Evolutionary conservation across 2,888 invertebrate species (phyloP).

Genomic region (Hydrotaea diabolus): DNA sequence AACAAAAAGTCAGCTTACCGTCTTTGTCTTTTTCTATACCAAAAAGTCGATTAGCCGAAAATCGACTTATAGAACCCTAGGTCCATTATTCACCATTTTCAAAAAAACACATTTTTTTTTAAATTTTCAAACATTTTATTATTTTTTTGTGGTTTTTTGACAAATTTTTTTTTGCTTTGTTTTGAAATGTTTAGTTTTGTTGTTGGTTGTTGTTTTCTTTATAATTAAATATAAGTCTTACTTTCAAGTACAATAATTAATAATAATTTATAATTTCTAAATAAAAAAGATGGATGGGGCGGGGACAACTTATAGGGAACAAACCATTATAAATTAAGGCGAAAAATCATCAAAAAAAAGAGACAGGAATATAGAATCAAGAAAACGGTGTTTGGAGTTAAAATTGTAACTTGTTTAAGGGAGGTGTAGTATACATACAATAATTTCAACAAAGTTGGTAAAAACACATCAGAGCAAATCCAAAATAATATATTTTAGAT

Average conservation of each 20-base stretch:
- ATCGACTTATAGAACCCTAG: too few relatives aligned
- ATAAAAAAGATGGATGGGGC: slow-evolving; percentile 41
- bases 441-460: neutral
- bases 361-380: slow-evolving; percentile 15
- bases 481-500: neutral
- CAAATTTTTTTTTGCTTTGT: slow-evolving; percentile 55
- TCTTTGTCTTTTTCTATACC: too few relatives aligned
- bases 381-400: too few relatives aligned
- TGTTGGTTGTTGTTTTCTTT: slow-evolving; percentile 63
- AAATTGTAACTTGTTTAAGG: neutral
- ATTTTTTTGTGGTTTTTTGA: slow-evolving; percentile 62
- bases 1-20: too few relatives aligned
- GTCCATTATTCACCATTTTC: too few relatives aligned
- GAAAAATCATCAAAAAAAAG: neutral
- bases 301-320: slow-evolving; percentile 13
- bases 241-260: slow-evolving; percentile 77
- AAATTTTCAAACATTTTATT: slow-evolving; percentile 67
- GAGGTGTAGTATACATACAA: neutral
- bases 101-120: too few relatives aligned
- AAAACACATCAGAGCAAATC: neutral
- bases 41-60: too few relatives aligned
- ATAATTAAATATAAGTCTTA: slow-evolving; percentile 79
- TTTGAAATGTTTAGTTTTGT: slow-evolving; percentile 57
- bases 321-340: slow-evolving; percentile 14
- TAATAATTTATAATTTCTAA: slow-evolving; percentile 57